A percentile compares a stretch with the other conserved stretches of the same genome.
These are phyloP conservation scores for Ips nitidus DNA, from an alignment of 1,140 invertebrate species.

Conservation along the genomic window DNA sequence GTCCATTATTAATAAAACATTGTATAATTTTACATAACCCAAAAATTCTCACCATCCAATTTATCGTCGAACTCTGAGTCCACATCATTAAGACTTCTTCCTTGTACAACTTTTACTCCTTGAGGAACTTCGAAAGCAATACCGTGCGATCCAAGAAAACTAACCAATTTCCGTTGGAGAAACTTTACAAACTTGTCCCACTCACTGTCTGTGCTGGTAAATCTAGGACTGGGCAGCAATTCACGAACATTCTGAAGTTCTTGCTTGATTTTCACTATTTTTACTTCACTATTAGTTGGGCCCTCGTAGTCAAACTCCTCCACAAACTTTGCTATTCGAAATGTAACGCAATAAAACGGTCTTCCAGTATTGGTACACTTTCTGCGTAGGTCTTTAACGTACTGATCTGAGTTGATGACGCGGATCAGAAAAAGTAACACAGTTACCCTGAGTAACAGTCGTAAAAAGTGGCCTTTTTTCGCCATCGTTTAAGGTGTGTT, in stretches of 20 bases:
- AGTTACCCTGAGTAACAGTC: slow-evolving; percentile 7
- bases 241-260: slow-evolving; percentile 15
- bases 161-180: slow-evolving; percentile 35
- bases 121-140: slow-evolving; percentile 39
- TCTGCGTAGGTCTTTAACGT: slow-evolving; percentile 37
- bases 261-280: slow-evolving; percentile 39
- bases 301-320: slow-evolving; percentile 37
- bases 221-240: slow-evolving; percentile 21
- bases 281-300: slow-evolving; percentile 38
- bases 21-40: not conserved
- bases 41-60: not conserved
- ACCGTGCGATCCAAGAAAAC: slow-evolving; percentile 41
- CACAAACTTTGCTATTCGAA: slow-evolving; percentile 39
- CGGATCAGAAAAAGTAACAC: slow-evolving; percentile 12
- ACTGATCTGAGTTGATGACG: slow-evolving; percentile 33
- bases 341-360: slow-evolving; percentile 42
- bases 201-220: slow-evolving; percentile 32
- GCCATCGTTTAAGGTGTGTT: slow-evolving; percentile 1
- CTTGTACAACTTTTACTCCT: slow-evolving; percentile 33
- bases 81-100: slow-evolving; percentile 25
- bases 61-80: not conserved
- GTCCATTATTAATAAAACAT: too few species aligned
- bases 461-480: not conserved
- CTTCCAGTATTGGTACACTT: slow-evolving; percentile 33
- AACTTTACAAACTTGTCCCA: slow-evolving; percentile 42